Percentiles rank a stretch among this genome's conserved stretches.
Evolutionary conservation across 2,888 invertebrate genomes (phyloP).

Genomic region (Cantharis lateralis): DNA sequence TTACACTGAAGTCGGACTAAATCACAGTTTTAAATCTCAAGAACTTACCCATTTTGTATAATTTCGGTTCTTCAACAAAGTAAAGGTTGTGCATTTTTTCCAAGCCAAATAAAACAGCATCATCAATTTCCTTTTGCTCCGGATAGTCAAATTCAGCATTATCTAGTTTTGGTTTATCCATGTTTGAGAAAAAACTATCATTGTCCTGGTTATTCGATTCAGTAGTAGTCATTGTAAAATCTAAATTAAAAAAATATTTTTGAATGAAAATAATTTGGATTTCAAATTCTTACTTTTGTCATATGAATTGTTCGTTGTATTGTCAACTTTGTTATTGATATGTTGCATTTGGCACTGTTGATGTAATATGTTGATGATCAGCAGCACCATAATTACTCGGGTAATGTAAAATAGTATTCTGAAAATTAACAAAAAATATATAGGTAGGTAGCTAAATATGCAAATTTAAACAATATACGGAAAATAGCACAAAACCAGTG

Average conservation of each 20-base stretch:
- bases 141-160: slow-evolving; percentile 26
- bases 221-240: background rate
- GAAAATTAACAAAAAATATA: background rate
- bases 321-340: background rate
- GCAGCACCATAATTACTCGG: slow-evolving; percentile 11
- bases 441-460: background rate
- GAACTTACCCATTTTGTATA: slow-evolving; percentile 64
- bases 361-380: slow-evolving; percentile 17
- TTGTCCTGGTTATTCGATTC: slow-evolving; percentile 5
- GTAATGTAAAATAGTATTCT: slow-evolving; percentile 14
- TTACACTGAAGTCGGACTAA: background rate
- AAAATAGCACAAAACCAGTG: background rate
- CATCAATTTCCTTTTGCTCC: slow-evolving; percentile 59
- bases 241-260: background rate
- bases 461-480: background rate
- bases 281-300: background rate
- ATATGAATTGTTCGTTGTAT: background rate
- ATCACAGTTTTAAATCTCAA: background rate
- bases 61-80: slow-evolving; percentile 62
- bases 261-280: background rate
- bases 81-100: slow-evolving; percentile 69
- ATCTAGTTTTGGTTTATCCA: background rate
- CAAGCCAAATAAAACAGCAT: slow-evolving; percentile 71
- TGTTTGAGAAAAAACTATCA: background rate
- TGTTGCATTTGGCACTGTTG: slow-evolving; percentile 18